phyloP scores from a whole-genome alignment of 2,797 vertebrate genomes.

The Chaetophractus vellerosus region DNA sequence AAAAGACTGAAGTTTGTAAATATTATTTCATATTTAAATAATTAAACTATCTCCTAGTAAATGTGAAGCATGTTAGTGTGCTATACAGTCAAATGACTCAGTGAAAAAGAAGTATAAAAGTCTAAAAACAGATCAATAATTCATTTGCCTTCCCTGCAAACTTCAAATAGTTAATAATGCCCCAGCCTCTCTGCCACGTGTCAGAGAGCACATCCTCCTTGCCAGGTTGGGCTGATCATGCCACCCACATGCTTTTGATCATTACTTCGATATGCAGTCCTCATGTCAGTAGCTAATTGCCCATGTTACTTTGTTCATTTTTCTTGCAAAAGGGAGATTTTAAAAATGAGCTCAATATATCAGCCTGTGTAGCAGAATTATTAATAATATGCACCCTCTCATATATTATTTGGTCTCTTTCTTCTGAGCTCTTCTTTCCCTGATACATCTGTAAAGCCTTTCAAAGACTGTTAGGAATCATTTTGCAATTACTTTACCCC shows the following conservation, averaged over 20 bases:
- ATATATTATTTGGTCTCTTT: constrained; percentile 83
- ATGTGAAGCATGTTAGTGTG: not conserved
- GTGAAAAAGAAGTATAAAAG: constrained; percentile 61
- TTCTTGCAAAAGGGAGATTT: constrained; percentile 86
- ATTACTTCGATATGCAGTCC: constrained; percentile 79
- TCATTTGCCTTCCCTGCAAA: constrained; percentile 2
- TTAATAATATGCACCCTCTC: constrained; percentile 82
- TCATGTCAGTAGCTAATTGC: constrained; percentile 85
- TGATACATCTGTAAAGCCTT: constrained; percentile 74
- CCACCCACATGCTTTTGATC: constrained; percentile 82
- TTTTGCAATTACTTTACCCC: constrained; percentile 44
- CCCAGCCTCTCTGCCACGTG: not conserved
- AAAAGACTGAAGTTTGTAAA: constrained; percentile 25
- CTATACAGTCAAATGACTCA: constrained; percentile 10
- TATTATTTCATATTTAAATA: constrained; percentile 39
- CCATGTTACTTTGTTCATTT: constrained; percentile 84
- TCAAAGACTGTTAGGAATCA: constrained; percentile 52
- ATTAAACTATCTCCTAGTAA: not conserved
- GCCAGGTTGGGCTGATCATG: constrained; percentile 30
- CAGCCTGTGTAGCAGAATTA: constrained; percentile 84
- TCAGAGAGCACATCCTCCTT: not conserved
- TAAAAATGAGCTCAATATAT: constrained; percentile 86
- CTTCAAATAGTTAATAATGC: constrained; percentile 62
- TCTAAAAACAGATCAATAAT: constrained; percentile 46
- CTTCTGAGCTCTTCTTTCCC: constrained; percentile 73